phyloP scores from a whole-genome alignment of 2,888 invertebrate genomes.

The Sphaeridia pumilis region DNA sequence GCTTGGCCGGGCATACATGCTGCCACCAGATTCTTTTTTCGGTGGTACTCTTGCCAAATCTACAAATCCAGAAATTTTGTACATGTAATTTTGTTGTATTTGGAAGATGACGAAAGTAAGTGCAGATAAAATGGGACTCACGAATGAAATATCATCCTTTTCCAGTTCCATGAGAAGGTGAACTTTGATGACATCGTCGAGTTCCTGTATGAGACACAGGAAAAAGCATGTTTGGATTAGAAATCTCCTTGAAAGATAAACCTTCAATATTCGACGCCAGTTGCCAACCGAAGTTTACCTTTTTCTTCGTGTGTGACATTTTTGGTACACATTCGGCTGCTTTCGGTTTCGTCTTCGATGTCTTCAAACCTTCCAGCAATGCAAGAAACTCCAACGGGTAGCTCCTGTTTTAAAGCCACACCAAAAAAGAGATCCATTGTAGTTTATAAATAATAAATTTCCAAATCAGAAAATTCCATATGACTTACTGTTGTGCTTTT shows the following conservation, averaged over 20 bases:
- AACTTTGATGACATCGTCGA: conserved; percentile 62
- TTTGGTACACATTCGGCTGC: conserved; percentile 38
- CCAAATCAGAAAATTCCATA: neutral
- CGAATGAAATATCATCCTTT: conserved; percentile 53
- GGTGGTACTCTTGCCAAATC: conserved; percentile 73
- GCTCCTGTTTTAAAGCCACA: neutral
- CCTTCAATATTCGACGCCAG: neutral
- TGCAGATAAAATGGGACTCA: conserved; percentile 27
- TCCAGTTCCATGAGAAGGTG: conserved; percentile 60
- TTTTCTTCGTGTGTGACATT: conserved; percentile 36
- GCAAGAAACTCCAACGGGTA: conserved; percentile 39
- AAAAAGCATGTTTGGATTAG: neutral
- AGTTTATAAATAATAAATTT: neutral
- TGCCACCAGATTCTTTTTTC: conserved; percentile 60
- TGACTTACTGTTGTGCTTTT: conserved; percentile 49
- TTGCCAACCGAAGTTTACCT: conserved; percentile 7
- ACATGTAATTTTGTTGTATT: neutral
- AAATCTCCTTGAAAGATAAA: neutral
- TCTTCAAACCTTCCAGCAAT: conserved; percentile 47
- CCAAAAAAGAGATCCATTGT: neutral
- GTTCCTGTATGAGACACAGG: conserved; percentile 38
- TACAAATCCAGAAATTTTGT: conserved; percentile 29
- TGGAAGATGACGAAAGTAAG: conserved; percentile 3
- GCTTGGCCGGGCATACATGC: conserved; percentile 55
- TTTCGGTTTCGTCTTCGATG: conserved; percentile 36